Evolutionary conservation across 2,113 vertebrate genomes (phyloP).

Genomic region (Pycnonotus jocosus): DNA sequence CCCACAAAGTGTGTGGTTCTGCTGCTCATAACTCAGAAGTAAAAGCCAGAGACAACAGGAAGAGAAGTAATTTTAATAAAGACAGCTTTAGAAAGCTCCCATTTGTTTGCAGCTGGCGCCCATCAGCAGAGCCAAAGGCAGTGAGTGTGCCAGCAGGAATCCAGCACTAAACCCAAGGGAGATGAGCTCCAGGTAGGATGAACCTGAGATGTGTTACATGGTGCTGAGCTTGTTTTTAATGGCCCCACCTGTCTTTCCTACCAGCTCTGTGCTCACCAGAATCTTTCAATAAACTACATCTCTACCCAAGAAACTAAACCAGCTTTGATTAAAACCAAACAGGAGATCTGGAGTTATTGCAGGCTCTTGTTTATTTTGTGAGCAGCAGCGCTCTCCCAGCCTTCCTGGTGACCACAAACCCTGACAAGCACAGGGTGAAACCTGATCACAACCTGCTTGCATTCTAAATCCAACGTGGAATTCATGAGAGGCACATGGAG

Average conservation of each 20-base stretch:
- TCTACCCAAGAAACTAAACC: neutral
- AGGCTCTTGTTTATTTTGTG: neutral
- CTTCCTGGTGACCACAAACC: neutral
- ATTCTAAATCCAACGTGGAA: neutral
- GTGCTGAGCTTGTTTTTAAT: neutral
- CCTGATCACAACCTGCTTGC: neutral
- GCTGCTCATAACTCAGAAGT: neutral
- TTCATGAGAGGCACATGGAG: neutral
- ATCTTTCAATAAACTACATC: neutral
- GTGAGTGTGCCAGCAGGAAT: neutral
- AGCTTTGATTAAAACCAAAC: neutral
- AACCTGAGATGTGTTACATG: neutral
- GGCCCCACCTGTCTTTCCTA: neutral
- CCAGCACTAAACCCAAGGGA: neutral
- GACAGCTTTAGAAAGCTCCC: neutral
- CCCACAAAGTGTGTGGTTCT: neutral
- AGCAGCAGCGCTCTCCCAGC: fast-evolving
- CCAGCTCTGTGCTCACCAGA: neutral
- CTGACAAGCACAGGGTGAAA: neutral
- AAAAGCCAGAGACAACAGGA: neutral
- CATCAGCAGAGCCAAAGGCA: neutral
- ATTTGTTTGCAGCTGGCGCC: neutral
- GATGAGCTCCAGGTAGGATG: neutral
- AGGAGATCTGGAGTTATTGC: neutral
- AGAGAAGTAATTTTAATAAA: neutral